Percentiles rank a stretch among this genome's conserved stretches.
phyloP scores from a whole-genome alignment of 92 coral and sea anemone species.

The Parazoanthus atlanticus region DNA sequence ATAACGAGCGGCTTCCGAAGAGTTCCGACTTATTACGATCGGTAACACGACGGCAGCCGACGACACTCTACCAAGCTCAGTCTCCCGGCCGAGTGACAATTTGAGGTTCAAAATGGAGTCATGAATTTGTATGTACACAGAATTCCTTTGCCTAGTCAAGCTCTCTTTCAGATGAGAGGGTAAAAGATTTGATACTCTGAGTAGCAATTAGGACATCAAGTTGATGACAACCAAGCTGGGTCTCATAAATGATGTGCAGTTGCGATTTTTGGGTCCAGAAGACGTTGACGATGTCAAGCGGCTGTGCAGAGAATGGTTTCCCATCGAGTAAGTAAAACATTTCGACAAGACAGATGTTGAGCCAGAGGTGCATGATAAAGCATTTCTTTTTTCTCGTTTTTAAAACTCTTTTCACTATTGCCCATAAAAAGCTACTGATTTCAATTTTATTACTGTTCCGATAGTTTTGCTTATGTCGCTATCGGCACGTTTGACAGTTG shows the following conservation, averaged over 20 bases:
- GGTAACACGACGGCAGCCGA: neutral
- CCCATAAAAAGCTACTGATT: neutral
- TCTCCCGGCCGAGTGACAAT: slow-evolving; percentile 29
- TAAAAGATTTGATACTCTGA: slow-evolving; percentile 25
- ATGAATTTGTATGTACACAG: slow-evolving; percentile 9
- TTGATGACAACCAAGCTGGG: slow-evolving; percentile 97
- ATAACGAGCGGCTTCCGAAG: slow-evolving; percentile 1
- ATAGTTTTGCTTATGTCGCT: neutral
- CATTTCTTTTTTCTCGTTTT: neutral
- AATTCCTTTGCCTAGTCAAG: slow-evolving; percentile 13
- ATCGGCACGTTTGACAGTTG: neutral
- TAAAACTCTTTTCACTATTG: neutral
- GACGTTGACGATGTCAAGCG: slow-evolving; percentile 96
- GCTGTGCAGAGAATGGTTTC: slow-evolving; percentile 97
- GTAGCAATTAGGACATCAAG: slow-evolving; percentile 15
- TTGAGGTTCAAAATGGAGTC: neutral
- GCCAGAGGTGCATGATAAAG: neutral
- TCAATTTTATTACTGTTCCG: neutral
- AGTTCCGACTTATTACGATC: neutral
- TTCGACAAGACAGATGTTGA: neutral
- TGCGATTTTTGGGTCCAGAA: slow-evolving; percentile 91
- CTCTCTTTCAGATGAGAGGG: slow-evolving; percentile 46
- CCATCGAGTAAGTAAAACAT: slow-evolving; percentile 90
- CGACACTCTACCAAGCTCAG: neutral
- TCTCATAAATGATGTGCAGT: slow-evolving; percentile 89